These are phyloP conservation scores for Sebastes steindachneri DNA, from an alignment of 2,797 vertebrate genomes.

Conservation along the genomic window DNA sequence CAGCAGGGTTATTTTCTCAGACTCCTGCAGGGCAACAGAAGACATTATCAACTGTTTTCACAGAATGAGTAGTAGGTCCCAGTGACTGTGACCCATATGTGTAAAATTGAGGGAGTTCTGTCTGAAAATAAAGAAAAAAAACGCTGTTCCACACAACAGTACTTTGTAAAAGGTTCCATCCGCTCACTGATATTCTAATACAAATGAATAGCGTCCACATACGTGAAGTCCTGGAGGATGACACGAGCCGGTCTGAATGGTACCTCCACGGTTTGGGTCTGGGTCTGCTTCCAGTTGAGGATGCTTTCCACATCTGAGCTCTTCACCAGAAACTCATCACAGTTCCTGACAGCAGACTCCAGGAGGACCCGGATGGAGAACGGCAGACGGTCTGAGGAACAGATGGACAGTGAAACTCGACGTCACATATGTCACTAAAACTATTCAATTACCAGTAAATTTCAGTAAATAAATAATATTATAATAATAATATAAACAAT, in stretches of 20 bases:
- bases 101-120: not conserved
- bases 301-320: slow-evolving; percentile 92
- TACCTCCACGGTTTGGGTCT: slow-evolving; percentile 92
- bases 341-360: slow-evolving; percentile 94
- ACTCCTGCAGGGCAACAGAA: not conserved
- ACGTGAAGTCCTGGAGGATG: slow-evolving; percentile 99
- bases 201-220: slow-evolving; percentile 11
- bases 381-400: slow-evolving; percentile 84
- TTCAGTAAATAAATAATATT: too few relatives aligned
- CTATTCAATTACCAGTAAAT: too few relatives aligned
- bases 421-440: not conserved
- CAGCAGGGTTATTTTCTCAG: too few relatives aligned
- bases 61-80: not conserved
- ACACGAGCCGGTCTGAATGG: slow-evolving; percentile 95
- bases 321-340: slow-evolving; percentile 95
- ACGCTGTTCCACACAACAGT: not conserved
- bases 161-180: not conserved
- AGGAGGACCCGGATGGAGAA: slow-evolving; percentile 95
- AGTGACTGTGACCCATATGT: not conserved
- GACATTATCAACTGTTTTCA: not conserved
- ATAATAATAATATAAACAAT: too few relatives aligned
- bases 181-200: not conserved
- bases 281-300: slow-evolving; percentile 91
- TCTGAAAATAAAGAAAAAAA: not conserved
- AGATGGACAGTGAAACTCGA: not conserved